Evolutionary conservation across 2,797 vertebrate genomes (phyloP).

Genomic region (Synanceia verrucosa): DNA sequence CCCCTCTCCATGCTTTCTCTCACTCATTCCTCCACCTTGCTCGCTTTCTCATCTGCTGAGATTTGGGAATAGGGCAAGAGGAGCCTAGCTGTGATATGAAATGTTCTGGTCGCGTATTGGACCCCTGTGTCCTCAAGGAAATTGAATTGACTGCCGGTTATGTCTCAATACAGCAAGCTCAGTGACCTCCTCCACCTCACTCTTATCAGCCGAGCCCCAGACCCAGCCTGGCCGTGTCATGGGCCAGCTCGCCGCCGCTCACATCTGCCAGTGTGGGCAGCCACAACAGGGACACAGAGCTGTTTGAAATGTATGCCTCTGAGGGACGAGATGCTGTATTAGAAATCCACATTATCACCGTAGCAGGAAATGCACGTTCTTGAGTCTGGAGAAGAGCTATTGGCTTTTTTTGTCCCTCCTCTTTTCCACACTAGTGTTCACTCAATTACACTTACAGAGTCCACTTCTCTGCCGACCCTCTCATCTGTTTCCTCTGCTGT

Average conservation of each 20-base stretch:
- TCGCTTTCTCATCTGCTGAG: conserved; percentile 21
- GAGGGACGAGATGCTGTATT: conserved; percentile 50
- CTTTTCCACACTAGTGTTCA: conserved; percentile 46
- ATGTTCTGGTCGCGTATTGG: conserved; percentile 67
- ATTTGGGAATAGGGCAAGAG: conserved; percentile 62
- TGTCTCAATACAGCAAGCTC: conserved; percentile 65
- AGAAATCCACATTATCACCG: conserved; percentile 58
- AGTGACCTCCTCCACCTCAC: conserved; percentile 69
- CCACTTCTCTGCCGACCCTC: conserved; percentile 23
- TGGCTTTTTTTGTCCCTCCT: conserved; percentile 41
- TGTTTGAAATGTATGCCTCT: conserved; percentile 61
- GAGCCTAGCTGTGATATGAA: conserved; percentile 65
- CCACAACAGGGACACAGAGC: conserved; percentile 26
- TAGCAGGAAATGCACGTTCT: conserved; percentile 25
- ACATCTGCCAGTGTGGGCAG: conserved; percentile 52
- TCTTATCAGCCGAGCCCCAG: conserved; percentile 75
- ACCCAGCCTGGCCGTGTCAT: conserved; percentile 40
- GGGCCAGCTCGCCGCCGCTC: conserved; percentile 34
- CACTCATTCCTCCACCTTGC: conserved; percentile 16
- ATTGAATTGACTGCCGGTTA: conserved; percentile 74
- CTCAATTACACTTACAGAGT: conserved; percentile 49
- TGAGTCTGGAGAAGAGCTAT: conserved; percentile 23
- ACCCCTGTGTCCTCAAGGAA: conserved; percentile 76
- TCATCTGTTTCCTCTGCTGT: conserved; percentile 21
- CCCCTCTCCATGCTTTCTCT: neutral